Evolutionary conservation across 2,888 invertebrate species (phyloP).

Genomic region (Monochamus alternatus): DNA sequence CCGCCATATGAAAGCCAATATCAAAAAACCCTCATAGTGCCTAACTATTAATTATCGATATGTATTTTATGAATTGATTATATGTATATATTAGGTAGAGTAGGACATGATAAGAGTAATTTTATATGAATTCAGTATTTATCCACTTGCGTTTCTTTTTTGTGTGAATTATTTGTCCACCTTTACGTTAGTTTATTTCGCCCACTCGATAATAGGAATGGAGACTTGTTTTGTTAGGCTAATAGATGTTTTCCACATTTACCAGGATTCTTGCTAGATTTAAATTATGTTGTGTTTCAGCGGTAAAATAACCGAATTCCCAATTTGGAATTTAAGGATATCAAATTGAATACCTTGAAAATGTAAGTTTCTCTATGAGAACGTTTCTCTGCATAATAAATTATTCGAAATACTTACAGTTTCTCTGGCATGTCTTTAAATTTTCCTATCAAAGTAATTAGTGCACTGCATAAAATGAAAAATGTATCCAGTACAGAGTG

Average conservation of each 20-base stretch:
- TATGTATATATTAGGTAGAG: constrained; percentile 43
- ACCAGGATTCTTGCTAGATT: too few relatives aligned
- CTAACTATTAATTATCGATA: constrained; percentile 53
- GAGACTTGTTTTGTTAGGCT: background rate
- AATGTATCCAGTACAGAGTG: too few relatives aligned
- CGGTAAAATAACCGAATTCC: too few relatives aligned
- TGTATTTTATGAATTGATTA: constrained; percentile 36
- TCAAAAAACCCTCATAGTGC: constrained; percentile 79
- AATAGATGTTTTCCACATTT: too few relatives aligned
- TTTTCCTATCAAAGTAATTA: too few relatives aligned
- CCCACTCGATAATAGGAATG: too few relatives aligned
- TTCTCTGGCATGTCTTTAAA: too few relatives aligned
- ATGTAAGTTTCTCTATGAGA: constrained; percentile 5
- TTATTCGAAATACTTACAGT: constrained; percentile 1
- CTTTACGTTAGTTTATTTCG: background rate
- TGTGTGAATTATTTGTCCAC: constrained; percentile 49
- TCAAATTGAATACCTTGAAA: background rate
- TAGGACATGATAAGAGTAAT: constrained; percentile 39
- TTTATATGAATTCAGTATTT: constrained; percentile 50
- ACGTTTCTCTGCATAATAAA: constrained; percentile 6
- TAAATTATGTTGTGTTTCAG: too few relatives aligned
- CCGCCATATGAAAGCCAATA: constrained; percentile 76
- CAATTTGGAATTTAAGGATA: too few relatives aligned
- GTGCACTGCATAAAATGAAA: too few relatives aligned
- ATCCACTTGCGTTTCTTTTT: constrained; percentile 39